Percentiles rank a stretch among this genome's conserved stretches.
phyloP scores from a whole-genome alignment of 2,888 invertebrate species.

The Cancer borealis region DNA sequence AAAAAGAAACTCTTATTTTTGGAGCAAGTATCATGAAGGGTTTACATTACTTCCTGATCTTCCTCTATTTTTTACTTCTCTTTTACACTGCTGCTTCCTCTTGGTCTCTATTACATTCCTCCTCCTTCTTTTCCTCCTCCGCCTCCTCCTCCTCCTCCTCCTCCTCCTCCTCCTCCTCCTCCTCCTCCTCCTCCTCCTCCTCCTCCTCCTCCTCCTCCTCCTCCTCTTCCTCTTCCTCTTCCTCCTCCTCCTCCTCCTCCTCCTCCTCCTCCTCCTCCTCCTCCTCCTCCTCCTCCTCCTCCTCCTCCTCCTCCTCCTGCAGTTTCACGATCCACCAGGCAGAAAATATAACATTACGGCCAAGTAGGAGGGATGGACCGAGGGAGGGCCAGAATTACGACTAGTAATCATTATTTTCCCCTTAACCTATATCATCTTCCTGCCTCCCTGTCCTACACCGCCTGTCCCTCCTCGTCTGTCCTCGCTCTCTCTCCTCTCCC shows the following conservation, averaged over 20 bases:
- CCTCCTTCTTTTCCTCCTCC: not conserved
- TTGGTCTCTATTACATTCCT: not conserved
- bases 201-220: not conserved
- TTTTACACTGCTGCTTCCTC: not conserved
- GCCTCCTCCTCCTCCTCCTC: not conserved
- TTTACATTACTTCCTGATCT: no score
- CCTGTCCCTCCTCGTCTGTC: not conserved
- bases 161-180: not conserved
- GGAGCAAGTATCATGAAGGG: no score
- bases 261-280: constrained; percentile 4
- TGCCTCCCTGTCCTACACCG: no score
- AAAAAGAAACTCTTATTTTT: no score
- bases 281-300: not conserved
- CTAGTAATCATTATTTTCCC: no score
- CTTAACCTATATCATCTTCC: no score
- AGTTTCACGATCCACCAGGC: not conserved
- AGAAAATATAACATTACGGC: no score
- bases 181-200: not conserved
- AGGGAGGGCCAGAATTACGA: not conserved
- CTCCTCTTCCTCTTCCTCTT: not conserved
- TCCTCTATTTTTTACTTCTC: no score
- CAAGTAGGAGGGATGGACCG: not conserved
- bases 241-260: not conserved
- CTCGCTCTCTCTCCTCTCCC: not conserved
- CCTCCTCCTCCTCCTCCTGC: constrained; percentile 1